Percentiles rank a stretch among this genome's conserved stretches.
Evolutionary conservation across 2,888 invertebrate genomes (phyloP).

Genomic region (Willowsia nigromaculata): DNA sequence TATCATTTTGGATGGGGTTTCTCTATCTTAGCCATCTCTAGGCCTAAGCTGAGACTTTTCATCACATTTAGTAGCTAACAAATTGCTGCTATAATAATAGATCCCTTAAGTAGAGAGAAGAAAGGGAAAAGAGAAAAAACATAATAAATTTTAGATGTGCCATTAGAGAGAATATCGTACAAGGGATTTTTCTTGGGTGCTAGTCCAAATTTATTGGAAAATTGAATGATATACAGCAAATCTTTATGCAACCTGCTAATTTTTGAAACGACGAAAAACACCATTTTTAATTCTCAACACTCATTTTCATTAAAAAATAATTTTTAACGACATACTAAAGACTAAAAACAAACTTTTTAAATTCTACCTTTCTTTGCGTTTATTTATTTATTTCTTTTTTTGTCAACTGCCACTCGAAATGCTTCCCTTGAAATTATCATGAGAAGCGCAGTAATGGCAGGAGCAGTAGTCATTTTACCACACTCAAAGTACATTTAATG

Average conservation of each 20-base stretch:
- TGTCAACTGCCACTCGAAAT: not conserved
- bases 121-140: too few species aligned
- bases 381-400: not conserved
- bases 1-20: constrained; percentile 68
- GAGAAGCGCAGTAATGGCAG: not conserved
- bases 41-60: not conserved
- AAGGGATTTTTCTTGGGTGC: not conserved
- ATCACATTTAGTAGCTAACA: not conserved
- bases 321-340: too few species aligned
- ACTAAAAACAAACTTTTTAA: too few species aligned
- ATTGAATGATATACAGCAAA: too few species aligned
- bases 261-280: too few species aligned
- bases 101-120: not conserved
- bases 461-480: constrained; percentile 27
- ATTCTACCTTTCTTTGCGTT: not conserved
- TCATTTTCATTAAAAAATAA: too few species aligned
- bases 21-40: not conserved
- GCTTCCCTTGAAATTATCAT: not conserved
- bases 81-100: constrained; percentile 18
- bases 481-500: constrained; percentile 55
- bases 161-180: not conserved
- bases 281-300: too few species aligned
- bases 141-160: constrained; percentile 1
- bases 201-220: too few species aligned
- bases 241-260: too few species aligned